These are phyloP conservation scores for Isurus oxyrinchus DNA, from an alignment of 2,113 vertebrate genomes.

Conservation along the genomic window DNA sequence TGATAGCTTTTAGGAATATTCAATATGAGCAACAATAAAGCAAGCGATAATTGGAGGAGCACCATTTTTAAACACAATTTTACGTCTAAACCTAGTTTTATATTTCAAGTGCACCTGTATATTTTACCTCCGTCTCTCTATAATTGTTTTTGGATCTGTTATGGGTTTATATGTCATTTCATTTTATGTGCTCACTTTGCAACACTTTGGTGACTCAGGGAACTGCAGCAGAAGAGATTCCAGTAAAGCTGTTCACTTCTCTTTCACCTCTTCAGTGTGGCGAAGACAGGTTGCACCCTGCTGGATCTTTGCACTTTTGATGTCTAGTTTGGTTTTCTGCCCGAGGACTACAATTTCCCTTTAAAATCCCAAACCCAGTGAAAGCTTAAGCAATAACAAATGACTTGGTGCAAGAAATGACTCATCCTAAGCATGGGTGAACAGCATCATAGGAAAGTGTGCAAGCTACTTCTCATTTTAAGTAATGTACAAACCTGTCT, in stretches of 20 bases:
- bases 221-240: neutral
- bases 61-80: neutral
- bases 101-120: neutral
- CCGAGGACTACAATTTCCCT: neutral
- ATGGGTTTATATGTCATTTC: neutral
- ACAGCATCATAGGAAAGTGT: neutral
- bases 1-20: neutral
- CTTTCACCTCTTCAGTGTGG: neutral
- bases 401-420: neutral
- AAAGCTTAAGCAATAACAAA: neutral
- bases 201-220: neutral
- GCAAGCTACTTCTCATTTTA: neutral
- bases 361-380: neutral
- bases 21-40: neutral
- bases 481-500: neutral
- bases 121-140: neutral
- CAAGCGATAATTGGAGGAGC: neutral
- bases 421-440: neutral
- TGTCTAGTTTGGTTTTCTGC: neutral
- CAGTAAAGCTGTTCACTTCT: neutral
- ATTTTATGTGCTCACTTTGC: neutral
- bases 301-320: neutral
- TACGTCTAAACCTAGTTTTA: neutral
- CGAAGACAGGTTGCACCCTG: neutral
- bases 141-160: neutral